These are phyloP conservation scores for Balaeniceps rex DNA, from an alignment of 2,113 vertebrate species.

Conservation along the genomic window DNA sequence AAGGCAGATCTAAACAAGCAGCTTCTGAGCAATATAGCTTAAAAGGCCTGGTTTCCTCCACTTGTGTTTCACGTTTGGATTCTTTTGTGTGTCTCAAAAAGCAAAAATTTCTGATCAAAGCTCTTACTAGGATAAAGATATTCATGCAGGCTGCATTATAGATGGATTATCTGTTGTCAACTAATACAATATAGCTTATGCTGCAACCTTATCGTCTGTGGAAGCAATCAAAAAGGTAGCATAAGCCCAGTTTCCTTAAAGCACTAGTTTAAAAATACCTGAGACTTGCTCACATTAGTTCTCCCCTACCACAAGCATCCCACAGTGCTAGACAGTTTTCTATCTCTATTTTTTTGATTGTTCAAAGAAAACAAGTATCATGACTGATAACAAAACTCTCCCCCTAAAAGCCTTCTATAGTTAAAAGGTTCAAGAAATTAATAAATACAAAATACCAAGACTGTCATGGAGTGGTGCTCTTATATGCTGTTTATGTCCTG, in stretches of 20 bases:
- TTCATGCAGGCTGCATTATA: neutral
- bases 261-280: neutral
- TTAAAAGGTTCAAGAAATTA: neutral
- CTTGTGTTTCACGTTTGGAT: neutral
- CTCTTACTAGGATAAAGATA: neutral
- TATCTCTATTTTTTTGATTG: neutral
- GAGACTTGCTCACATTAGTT: neutral
- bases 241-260: neutral
- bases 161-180: neutral
- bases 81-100: neutral
- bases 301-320: neutral
- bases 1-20: neutral
- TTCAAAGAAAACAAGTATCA: neutral
- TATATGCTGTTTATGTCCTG: neutral
- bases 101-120: neutral
- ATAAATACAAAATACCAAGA: neutral
- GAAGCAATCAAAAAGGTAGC: neutral
- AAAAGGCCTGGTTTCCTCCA: neutral
- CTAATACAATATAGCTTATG: neutral
- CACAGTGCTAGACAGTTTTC: neutral
- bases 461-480: neutral
- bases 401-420: neutral
- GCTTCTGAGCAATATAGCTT: neutral
- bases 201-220: neutral
- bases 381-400: neutral